Conservation (phyloP, 2,797 vertebrate genomes). For the Epinephelus awoara region DNA sequence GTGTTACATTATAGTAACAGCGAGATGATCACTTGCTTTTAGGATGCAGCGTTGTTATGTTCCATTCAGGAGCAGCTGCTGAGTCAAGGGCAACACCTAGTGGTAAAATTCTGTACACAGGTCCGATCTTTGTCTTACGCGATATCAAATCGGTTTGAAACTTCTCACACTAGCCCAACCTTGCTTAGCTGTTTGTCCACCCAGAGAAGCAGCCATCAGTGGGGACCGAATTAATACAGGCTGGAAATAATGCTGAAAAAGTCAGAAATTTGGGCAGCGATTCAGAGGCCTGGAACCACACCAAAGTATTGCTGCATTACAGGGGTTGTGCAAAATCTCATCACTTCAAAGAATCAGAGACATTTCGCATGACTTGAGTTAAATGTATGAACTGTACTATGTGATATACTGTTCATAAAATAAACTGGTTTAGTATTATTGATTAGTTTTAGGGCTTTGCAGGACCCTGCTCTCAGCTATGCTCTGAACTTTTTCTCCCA, state of each 20-base stretch:
- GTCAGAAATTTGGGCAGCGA: conserved; percentile 1
- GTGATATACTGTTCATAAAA: not conserved
- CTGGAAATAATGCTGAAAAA: not conserved
- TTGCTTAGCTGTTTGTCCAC: not conserved
- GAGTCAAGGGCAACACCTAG: no score
- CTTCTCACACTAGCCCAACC: no score
- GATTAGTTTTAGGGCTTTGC: not conserved
- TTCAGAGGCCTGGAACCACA: conserved; percentile 10
- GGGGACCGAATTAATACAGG: not conserved
- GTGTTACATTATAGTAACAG: no score
- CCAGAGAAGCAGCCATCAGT: conserved; percentile 1
- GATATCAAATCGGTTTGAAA: not conserved
- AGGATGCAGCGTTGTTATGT: no score
- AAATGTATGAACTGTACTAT: not conserved
- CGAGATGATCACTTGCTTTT: no score
- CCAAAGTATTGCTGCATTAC: not conserved
- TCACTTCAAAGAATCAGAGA: not conserved
- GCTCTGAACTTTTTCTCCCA: not conserved
- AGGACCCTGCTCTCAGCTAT: not conserved
- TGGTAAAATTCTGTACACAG: no score
- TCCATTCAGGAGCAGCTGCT: no score
- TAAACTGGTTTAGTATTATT: not conserved
- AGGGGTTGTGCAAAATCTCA: not conserved
- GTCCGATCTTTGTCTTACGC: no score
- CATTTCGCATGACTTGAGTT: not conserved